Evolutionary conservation across 1,140 invertebrate genomes (phyloP).

Genomic region (Dryas iulia): DNA sequence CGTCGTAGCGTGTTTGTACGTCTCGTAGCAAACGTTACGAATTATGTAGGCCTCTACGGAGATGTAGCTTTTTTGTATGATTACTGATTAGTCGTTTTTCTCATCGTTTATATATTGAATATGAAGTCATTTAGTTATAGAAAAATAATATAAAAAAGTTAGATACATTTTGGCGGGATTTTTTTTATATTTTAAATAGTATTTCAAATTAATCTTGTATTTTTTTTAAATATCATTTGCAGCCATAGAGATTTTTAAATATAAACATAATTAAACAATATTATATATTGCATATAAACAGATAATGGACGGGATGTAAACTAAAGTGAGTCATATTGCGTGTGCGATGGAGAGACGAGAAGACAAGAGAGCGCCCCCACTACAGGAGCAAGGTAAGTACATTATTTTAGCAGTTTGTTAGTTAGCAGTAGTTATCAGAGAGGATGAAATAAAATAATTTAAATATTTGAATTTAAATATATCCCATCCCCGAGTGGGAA

Average conservation of each 20-base stretch:
- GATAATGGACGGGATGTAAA: conserved; percentile 39
- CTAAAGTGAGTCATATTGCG: conserved; percentile 36
- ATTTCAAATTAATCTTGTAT: no score
- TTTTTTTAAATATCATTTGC: no score
- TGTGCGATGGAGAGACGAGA: conserved; percentile 62
- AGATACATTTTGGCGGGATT: no score
- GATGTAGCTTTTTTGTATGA: neutral
- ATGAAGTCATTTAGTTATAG: no score
- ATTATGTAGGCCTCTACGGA: neutral
- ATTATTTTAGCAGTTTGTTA: neutral
- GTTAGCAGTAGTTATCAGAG: no score
- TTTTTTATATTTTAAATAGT: no score
- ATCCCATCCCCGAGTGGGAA: no score
- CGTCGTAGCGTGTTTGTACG: conserved; percentile 1
- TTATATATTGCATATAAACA: neutral
- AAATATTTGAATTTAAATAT: no score
- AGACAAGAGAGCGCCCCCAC: conserved; percentile 46
- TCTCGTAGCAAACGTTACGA: conserved; percentile 11
- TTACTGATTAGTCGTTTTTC: neutral
- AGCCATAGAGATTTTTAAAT: no score
- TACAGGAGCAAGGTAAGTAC: conserved; percentile 50
- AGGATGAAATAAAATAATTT: no score
- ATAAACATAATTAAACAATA: neutral
- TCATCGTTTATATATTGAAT: neutral
- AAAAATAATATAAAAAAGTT: no score